Evolutionary conservation across 2,113 vertebrate genomes (phyloP).

Genomic region (Raja brachyura): DNA sequence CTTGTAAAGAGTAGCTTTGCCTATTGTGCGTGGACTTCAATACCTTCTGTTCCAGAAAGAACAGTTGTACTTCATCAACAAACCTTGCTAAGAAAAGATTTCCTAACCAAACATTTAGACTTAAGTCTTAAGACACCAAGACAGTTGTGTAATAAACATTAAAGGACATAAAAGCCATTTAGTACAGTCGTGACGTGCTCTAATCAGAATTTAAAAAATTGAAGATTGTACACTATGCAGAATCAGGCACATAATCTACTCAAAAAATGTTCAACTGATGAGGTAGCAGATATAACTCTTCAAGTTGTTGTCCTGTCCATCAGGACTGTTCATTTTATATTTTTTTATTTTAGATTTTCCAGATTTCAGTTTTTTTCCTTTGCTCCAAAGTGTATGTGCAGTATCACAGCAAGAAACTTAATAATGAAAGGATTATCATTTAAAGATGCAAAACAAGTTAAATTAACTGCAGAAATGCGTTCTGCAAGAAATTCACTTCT

Average conservation of each 20-base stretch:
- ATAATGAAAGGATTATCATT: not conserved
- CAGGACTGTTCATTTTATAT: not conserved
- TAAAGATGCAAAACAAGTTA: not conserved
- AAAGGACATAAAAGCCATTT: not conserved
- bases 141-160: not conserved
- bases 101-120: not conserved
- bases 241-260: not conserved
- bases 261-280: not conserved
- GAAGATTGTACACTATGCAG: not conserved
- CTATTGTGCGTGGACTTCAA: not conserved
- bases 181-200: not conserved
- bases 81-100: not conserved
- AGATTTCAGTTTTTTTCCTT: no score
- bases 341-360: no score
- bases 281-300: not conserved
- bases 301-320: not conserved
- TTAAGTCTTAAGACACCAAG: not conserved
- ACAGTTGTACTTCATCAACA: not conserved
- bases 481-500: not conserved
- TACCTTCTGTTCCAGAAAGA: not conserved
- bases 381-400: no score
- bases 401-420: no score
- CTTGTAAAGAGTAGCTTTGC: not conserved
- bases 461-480: not conserved
- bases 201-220: not conserved